Evolutionary conservation across 2,113 vertebrate genomes (phyloP).

Genomic region (Budorcas taxicolor): DNA sequence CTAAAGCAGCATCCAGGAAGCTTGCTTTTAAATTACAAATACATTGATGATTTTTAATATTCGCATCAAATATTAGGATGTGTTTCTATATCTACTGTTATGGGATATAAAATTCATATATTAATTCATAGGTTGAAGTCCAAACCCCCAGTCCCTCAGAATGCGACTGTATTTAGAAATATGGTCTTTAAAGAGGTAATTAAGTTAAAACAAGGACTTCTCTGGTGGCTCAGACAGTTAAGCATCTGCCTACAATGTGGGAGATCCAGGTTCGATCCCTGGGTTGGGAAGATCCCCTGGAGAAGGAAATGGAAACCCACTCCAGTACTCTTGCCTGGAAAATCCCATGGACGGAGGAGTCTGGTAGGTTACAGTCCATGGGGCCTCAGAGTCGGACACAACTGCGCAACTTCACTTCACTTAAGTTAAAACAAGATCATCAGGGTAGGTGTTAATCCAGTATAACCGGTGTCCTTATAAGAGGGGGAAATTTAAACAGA

Average conservation of each 20-base stretch:
- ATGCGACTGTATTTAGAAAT: neutral
- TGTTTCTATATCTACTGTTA: neutral
- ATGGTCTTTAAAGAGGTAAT: neutral
- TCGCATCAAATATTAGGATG: neutral
- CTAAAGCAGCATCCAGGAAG: neutral
- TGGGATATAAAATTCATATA: neutral
- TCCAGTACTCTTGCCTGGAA: neutral
- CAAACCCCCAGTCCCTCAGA: neutral
- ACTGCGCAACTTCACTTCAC: neutral
- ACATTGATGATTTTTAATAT: neutral
- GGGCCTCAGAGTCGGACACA: neutral
- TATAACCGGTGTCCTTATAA: neutral
- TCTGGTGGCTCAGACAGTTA: neutral
- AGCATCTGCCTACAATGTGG: rapidly evolving
- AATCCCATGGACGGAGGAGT: neutral
- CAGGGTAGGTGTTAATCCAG: neutral
- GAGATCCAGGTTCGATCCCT: neutral
- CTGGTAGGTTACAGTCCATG: neutral
- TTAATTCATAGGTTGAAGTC: neutral
- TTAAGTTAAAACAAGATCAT: neutral
- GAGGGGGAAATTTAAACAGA: neutral
- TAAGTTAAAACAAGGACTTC: neutral
- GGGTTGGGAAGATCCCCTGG: neutral
- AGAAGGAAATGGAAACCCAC: neutral
- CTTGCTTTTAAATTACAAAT: neutral